Base-by-base conservation (phyloP, 2,888 invertebrate species). In the Carterocephalus palaemon region DNA sequence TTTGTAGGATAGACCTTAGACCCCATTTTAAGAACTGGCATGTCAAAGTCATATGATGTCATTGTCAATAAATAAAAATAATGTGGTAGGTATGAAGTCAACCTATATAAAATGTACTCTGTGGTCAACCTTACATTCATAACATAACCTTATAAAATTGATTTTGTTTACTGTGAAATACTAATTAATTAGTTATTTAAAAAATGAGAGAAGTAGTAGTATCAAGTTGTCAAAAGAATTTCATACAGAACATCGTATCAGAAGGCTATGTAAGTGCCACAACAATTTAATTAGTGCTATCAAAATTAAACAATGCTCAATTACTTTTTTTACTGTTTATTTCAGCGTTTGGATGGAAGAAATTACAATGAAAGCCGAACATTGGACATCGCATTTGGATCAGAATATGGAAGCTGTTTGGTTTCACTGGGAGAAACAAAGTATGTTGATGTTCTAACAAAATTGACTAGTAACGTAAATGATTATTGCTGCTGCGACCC, bases 391-490 rank as follows among this genome's bases (percentile, higher is more conserved):
- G 84, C 90, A 54, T 95, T 94, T 75, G 95, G 95, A 9, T 89
- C 90, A n/a, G 93, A 93, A 53, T 95, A 92, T 90, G 96, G 96
- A 24, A 92, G 92, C 56, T 95, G 93, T 60, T 85, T 92, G 52
- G 94, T 94, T 4, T 88, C 91, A 4, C 76, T 95, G 45, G 95
- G 95, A 34, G 92, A 93, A 74, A 95, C 96, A 4, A 91, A 89
- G 93, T 93, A 84, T 67, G 74, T 53, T 15, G 7, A 22, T 5
- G 7, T 22, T 22, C 22, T 22, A n/a, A 22, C 4, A 24, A 8
- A 7, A 7, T 22, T 22, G 22, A 7, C n/a, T 3, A n/a, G n/a
- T n/a, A n/a, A n/a, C n/a, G n/a, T n/a, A n/a, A n/a, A n/a, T n/a
- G n/a, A n/a, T n/a, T n/a, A n/a, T n/a, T n/a, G n/a, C n/a, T n/a